Base-by-base conservation (phyloP, 23 tunicate species). In the Ascidia mentula region DNA sequence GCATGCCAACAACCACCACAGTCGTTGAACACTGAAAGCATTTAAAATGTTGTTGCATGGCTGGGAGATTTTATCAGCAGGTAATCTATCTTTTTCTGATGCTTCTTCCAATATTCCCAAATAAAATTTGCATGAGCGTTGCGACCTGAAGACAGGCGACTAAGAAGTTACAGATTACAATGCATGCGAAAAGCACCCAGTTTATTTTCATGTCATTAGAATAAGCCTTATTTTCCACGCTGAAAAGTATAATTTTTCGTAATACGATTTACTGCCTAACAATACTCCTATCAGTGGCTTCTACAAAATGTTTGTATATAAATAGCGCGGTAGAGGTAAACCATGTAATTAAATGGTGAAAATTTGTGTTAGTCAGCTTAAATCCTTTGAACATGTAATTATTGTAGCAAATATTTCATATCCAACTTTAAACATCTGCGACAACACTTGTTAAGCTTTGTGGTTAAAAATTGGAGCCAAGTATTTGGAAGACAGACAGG, bases 81-180 rank as follows among this genome's bases (percentile, higher is more conserved):
- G 65, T 53, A 53, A 53, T 53, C 65, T 53, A 53, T 53, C 65
- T 53, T 53, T 20, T 53, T 53, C 24, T 53, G 24, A 53, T 28
- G 24, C 65, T 53, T 26, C 24, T 53, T 53, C 28, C 28, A 28
- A n/a, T n/a, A n/a, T n/a, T n/a, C n/a, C n/a, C n/a, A 28, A 28
- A 53, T 53, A 28, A 53, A 53, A 53, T 53, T 53, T 53, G 65
- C 65, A 53, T 53, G 65, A 53, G 65, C 28, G n/a, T n/a, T n/a
- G n/a, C n/a, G n/a, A n/a, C n/a, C n/a, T n/a, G n/a, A n/a, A n/a
- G n/a, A n/a, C n/a, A n/a, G n/a, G n/a, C n/a, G n/a, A n/a, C n/a
- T n/a, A n/a, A n/a, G n/a, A n/a, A n/a, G n/a, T n/a, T n/a, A n/a
- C n/a, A n/a, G n/a, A n/a, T n/a, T n/a, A n/a, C n/a, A n/a, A n/a